Evolutionary conservation across 2,888 invertebrate species (phyloP).

Genomic region (Stenchaetothrips biformis): DNA sequence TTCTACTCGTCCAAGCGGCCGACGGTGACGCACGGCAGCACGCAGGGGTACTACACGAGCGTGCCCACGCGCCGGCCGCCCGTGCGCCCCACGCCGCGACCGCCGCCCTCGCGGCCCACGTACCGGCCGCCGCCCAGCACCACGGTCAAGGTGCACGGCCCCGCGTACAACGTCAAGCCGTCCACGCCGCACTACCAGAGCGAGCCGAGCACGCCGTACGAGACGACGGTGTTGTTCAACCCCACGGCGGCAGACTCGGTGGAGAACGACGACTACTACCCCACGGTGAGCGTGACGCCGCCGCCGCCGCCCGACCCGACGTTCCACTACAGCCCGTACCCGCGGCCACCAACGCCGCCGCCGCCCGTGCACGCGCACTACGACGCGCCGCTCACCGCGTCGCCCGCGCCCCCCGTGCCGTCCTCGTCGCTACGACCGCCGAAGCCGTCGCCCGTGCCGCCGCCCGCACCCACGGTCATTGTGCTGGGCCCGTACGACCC

Average conservation of each 20-base stretch:
- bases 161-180: constrained; percentile 30
- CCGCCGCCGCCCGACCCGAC: constrained; percentile 9
- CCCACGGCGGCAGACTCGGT: not conserved
- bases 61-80: constrained; percentile 10
- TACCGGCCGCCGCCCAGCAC: constrained; percentile 24
- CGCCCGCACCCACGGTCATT: constrained; percentile 54
- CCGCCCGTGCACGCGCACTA: constrained; percentile 16
- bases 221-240: constrained; percentile 15
- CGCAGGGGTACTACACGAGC: not conserved
- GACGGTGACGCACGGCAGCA: not conserved
- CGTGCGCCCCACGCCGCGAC: not conserved
- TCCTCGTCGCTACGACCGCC: constrained; percentile 38
- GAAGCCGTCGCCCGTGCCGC: constrained; percentile 31
- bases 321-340: not conserved
- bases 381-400: not conserved
- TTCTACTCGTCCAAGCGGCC: constrained; percentile 24
- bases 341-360: not conserved
- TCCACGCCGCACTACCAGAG: constrained; percentile 31
- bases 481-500: constrained; percentile 50
- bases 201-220: constrained; percentile 1
- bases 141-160: constrained; percentile 25
- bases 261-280: not conserved
- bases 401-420: constrained; percentile 33
- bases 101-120: not conserved
- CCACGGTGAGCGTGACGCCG: constrained; percentile 21